These are phyloP conservation scores for Grus americana DNA, from an alignment of 2,113 vertebrate species.

Conservation along the genomic window DNA sequence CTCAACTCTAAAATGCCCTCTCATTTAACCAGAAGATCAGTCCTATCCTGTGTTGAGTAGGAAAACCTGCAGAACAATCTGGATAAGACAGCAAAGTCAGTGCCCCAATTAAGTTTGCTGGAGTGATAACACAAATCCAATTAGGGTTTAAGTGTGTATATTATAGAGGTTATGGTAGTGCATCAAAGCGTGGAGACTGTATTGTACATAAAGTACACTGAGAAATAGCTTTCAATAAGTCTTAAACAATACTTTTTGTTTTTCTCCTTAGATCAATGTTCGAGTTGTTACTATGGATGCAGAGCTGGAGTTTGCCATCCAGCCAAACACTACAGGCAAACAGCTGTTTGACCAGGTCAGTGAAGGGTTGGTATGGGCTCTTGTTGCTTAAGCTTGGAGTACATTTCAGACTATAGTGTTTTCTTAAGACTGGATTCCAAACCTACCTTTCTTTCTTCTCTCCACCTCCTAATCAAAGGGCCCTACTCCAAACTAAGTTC, in stretches of 20 bases:
- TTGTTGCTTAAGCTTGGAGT: neutral
- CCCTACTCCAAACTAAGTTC: neutral
- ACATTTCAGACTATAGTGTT: neutral
- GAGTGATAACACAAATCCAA: neutral
- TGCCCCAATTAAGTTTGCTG: neutral
- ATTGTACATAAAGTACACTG: neutral
- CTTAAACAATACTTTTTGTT: constrained; percentile 42
- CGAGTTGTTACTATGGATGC: constrained; percentile 97
- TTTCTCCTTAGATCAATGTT: constrained; percentile 87
- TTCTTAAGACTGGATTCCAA: neutral
- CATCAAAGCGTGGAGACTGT: neutral
- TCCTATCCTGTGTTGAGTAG: neutral
- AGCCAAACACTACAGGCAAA: constrained; percentile 92
- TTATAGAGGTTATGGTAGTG: neutral
- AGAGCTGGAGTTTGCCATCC: constrained; percentile 97
- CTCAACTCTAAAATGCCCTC: neutral
- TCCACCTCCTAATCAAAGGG: neutral
- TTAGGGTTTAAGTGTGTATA: neutral
- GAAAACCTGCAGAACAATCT: neutral
- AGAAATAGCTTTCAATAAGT: neutral
- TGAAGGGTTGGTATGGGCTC: constrained; percentile 5
- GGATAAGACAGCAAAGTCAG: neutral
- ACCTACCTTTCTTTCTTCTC: neutral
- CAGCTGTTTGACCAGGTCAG: constrained; percentile 97
- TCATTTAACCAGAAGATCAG: neutral